These are phyloP conservation scores for Palythoa caribaeorum DNA, from an alignment of 92 coral and sea anemone species.

Conservation along the genomic window DNA sequence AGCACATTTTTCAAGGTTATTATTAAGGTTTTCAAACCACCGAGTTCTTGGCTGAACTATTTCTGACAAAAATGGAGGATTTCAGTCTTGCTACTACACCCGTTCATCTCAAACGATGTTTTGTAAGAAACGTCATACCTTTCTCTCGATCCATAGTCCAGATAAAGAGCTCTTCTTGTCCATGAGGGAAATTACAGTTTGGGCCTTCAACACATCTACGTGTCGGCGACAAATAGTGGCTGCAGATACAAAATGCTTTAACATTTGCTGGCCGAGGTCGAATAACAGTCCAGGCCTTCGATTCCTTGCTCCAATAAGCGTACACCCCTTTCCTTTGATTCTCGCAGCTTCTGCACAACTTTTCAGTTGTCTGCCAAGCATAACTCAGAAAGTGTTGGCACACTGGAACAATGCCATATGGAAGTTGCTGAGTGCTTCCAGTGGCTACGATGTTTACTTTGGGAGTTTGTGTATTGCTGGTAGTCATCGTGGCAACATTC, in stretches of 20 bases:
- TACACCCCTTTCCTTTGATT: slow-evolving; percentile 7
- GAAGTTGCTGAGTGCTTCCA: neutral
- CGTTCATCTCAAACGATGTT: too few species aligned
- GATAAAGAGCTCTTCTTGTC: slow-evolving; percentile 16
- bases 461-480: neutral
- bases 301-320: slow-evolving; percentile 6
- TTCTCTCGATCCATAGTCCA: slow-evolving; percentile 20
- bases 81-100: too few species aligned
- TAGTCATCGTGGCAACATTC: neutral
- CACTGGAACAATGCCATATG: neutral
- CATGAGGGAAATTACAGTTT: slow-evolving; percentile 14
- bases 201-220: neutral
- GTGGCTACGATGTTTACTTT: slow-evolving; percentile 6
- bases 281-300: slow-evolving; percentile 10
- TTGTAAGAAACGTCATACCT: neutral
- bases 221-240: slow-evolving; percentile 8
- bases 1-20: too few species aligned
- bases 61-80: too few species aligned
- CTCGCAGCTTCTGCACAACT: slow-evolving; percentile 2
- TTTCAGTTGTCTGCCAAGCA: neutral
- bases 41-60: too few species aligned
- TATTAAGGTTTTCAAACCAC: too few species aligned
- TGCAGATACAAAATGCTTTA: neutral
- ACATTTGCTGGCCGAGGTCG: slow-evolving; percentile 24
- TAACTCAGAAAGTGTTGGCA: slow-evolving; percentile 1